Evolutionary conservation across 2,888 invertebrate genomes (phyloP).

Genomic region (Drosophila rubida): DNA sequence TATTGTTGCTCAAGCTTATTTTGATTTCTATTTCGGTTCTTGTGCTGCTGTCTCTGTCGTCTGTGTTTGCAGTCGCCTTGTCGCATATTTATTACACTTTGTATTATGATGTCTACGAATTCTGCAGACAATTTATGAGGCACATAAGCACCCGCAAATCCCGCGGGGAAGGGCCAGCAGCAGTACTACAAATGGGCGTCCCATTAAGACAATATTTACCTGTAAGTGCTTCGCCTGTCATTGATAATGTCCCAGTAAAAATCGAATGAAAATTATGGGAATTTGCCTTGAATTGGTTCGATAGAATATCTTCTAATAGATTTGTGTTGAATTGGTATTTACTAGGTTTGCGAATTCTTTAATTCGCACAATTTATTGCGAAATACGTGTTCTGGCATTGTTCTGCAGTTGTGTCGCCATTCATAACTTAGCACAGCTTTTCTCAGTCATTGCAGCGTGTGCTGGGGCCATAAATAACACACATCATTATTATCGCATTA

Average conservation of each 20-base stretch:
- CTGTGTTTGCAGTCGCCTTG: constrained; percentile 50
- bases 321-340: too few species aligned
- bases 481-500: constrained; percentile 76
- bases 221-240: constrained; percentile 39
- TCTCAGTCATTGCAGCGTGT: constrained; percentile 8
- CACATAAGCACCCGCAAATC: constrained; percentile 34
- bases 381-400: constrained; percentile 1
- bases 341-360: background rate
- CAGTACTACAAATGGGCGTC: constrained; percentile 37
- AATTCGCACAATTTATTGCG: background rate
- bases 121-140: constrained; percentile 72
- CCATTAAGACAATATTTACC: constrained; percentile 57
- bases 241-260: constrained; percentile 27
- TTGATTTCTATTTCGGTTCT: constrained; percentile 65
- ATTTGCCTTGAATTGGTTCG: background rate
- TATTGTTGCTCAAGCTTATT: constrained; percentile 55
- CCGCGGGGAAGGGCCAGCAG: background rate
- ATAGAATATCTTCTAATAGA: too few species aligned
- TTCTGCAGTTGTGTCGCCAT: background rate
- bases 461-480: constrained; percentile 43
- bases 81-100: constrained; percentile 72
- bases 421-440: constrained; percentile 27
- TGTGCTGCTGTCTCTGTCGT: constrained; percentile 21
- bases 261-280: constrained; percentile 3
- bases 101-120: constrained; percentile 76